Percentiles rank a stretch among this genome's conserved stretches.
These are phyloP conservation scores for Zeuzera pyrina DNA, from an alignment of 2,888 invertebrate genomes.

Conservation along the genomic window DNA sequence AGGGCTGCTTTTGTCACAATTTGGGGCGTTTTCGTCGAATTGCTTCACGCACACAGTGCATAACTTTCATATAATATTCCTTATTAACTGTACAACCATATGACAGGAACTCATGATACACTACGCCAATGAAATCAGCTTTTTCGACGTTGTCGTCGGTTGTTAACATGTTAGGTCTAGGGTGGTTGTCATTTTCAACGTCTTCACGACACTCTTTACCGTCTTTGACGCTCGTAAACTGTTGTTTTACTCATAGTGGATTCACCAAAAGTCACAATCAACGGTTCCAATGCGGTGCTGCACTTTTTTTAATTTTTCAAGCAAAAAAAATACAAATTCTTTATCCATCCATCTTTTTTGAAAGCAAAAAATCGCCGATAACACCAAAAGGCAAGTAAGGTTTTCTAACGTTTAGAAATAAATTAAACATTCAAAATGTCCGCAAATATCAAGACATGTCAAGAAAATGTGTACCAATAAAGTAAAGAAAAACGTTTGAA, in stretches of 20 bases:
- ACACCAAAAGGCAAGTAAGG: background rate
- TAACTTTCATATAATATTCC: too few relatives aligned
- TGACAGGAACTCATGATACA: background rate
- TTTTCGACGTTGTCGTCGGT: background rate
- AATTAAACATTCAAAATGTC: too few relatives aligned
- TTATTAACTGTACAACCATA: constrained; percentile 1
- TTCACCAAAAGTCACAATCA: background rate
- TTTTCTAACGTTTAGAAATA: background rate
- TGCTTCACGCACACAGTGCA: too few relatives aligned
- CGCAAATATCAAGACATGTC: background rate
- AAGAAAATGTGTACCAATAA: background rate
- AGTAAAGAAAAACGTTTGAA: too few relatives aligned
- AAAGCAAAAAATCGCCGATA: background rate
- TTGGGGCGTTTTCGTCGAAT: too few relatives aligned
- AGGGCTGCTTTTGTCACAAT: too few relatives aligned
- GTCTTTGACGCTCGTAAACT: background rate
- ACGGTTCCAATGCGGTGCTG: background rate
- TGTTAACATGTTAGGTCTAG: background rate
- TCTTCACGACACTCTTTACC: background rate
- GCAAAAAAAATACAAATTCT: too few relatives aligned
- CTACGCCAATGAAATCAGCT: background rate
- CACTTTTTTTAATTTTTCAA: background rate
- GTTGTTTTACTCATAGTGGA: background rate
- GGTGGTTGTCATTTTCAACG: background rate
- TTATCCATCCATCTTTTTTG: too few relatives aligned